These are phyloP conservation scores for Phylloscopus whistleri DNA, from an alignment of 2,113 vertebrate genomes.

Conservation along the genomic window DNA sequence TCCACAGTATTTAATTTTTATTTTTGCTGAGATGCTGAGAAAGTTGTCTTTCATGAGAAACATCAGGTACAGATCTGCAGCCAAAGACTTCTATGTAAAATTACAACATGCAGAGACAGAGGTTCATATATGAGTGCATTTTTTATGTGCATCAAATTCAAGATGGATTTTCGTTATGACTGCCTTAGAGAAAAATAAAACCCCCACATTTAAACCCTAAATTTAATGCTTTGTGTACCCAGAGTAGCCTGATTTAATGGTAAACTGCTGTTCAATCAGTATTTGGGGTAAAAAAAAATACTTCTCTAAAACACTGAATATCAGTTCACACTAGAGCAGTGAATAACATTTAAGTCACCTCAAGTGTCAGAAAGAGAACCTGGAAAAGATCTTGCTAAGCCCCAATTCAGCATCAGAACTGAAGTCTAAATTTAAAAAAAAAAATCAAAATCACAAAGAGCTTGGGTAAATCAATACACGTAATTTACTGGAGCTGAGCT, in stretches of 20 bases:
- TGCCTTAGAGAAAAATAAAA: background rate
- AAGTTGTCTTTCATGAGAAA: background rate
- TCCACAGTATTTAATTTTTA: background rate
- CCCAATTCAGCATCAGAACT: background rate
- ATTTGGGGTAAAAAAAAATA: background rate
- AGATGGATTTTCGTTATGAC: background rate
- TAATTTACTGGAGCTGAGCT: background rate
- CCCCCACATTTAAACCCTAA: background rate
- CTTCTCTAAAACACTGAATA: background rate
- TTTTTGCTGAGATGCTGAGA: background rate
- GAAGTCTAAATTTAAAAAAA: background rate
- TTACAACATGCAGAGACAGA: background rate
- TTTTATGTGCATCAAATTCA: background rate
- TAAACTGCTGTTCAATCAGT: background rate
- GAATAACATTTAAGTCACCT: background rate
- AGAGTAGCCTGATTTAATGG: background rate
- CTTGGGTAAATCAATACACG: background rate
- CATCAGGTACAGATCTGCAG: background rate
- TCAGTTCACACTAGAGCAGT: background rate
- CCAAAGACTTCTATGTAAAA: background rate
- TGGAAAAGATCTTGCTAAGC: background rate
- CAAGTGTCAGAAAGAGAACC: background rate
- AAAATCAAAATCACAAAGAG: background rate
- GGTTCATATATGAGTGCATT: background rate
- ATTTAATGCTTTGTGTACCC: background rate